Evolutionary conservation across 2,797 vertebrate species (phyloP), one percentile per base, ranked within the genome.

Genomic region (Chelon labrosus): DNA sequence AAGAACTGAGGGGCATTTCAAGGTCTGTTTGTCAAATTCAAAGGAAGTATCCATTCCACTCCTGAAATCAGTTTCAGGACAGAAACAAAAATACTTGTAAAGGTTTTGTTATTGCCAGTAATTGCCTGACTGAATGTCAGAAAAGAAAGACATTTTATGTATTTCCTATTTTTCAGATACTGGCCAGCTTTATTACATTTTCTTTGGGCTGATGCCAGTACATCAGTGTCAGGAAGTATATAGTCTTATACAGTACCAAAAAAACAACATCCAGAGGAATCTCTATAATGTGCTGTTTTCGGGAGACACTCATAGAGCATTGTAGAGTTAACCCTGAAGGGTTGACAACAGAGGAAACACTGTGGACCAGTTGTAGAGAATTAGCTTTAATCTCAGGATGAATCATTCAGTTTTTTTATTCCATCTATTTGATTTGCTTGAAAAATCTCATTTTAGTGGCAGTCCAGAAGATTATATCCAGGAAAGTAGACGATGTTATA

Each of bases 141-240:
- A 69, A 61, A 84, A 64, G 35, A 11, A 71, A 73, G 56, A 58
- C 62, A 75, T 75, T 70, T 76, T 8, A 62, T 81, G 22, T 69
- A 37, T 82, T 88, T 89, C 83, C 71, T 87, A 83, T 84, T 86
- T 90, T 86, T 67, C 60, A 73, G 63, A 72, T 64, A 20, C 61
- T 47, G 20, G 42, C 51, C 37, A 20, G 20, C 73, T 74, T 83
- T 77, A 80, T 78, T 67, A 41, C 17, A 72, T 87, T 87, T 82
- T 84, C 77, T 85, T 79, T 82, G 74, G 79, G 35, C 39, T 63
- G 14, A 54, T 37, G 75, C 77, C 79, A 85, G 54, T 13, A 66
- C 13, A 46, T 69, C 19, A 39, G 25, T 58, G 31, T 74, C 63
- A 73, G 73, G 62, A 77, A 71, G 42, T 71, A 49, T 65, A 70